A percentile compares a stretch with the other conserved stretches of the same genome.
Conservation (phyloP, 2,797 vertebrate species). For the Megalops cyprinoides region DNA sequence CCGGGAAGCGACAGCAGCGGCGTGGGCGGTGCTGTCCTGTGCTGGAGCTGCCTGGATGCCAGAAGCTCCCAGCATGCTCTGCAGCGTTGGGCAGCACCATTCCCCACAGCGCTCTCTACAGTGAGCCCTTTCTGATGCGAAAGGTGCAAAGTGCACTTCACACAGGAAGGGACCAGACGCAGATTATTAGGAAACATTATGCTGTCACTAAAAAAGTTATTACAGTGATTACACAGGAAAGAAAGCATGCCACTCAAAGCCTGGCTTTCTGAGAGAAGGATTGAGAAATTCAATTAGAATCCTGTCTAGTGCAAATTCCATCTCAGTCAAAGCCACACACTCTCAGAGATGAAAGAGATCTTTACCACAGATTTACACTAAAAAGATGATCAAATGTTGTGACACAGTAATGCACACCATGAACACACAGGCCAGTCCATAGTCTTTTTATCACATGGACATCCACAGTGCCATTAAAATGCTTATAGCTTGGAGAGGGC, state of each 20-base stretch:
- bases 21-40: background rate
- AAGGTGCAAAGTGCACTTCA: background rate
- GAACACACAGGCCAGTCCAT: background rate
- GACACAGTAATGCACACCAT: too few species aligned
- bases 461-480: too few species aligned
- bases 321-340: background rate
- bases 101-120: background rate
- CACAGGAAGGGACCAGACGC: too few species aligned
- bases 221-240: background rate
- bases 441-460: background rate
- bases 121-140: background rate
- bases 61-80: background rate
- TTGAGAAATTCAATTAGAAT: background rate
- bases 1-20: background rate
- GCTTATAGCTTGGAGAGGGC: background rate
- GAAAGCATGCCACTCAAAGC: background rate
- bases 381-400: background rate
- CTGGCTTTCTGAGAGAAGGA: background rate
- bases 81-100: background rate
- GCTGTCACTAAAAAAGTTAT: too few species aligned
- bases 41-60: background rate
- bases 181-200: too few species aligned
- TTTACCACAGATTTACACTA: background rate
- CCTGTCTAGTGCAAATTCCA: background rate
- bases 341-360: background rate